These are phyloP conservation scores for Chlorospingus semifuscus DNA, from an alignment of 2,797 vertebrate species.

Conservation along the genomic window DNA sequence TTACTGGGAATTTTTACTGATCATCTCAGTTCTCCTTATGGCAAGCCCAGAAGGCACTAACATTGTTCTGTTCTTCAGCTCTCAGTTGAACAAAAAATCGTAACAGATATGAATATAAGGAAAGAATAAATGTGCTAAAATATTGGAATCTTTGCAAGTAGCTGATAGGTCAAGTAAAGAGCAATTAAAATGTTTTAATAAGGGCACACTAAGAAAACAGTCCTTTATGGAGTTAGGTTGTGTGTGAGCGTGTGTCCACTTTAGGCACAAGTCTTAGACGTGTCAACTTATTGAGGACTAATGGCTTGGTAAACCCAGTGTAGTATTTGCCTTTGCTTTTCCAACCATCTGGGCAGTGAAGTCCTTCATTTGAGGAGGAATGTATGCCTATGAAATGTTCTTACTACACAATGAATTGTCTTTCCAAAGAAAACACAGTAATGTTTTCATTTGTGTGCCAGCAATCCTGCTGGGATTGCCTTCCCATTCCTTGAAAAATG, in stretches of 20 bases:
- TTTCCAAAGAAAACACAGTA: background rate
- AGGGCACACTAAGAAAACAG: background rate
- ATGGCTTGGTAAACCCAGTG: background rate
- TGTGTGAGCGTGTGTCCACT: background rate
- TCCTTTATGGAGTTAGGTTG: background rate
- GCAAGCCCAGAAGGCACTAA: background rate
- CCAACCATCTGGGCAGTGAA: background rate
- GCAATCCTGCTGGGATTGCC: background rate
- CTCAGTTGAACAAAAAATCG: background rate
- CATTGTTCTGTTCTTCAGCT: background rate
- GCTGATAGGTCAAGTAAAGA: background rate
- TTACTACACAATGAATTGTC: rapidly evolving
- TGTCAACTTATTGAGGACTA: background rate
- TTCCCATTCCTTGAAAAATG: background rate
- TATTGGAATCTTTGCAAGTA: background rate
- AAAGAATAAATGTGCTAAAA: background rate
- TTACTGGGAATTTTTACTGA: background rate
- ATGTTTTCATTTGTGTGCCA: background rate
- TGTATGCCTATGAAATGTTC: background rate
- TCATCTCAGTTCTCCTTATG: constrained; percentile 19
- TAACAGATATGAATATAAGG: background rate
- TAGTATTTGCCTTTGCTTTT: background rate
- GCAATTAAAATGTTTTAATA: background rate
- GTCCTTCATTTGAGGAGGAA: background rate
- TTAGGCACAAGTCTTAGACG: background rate